Percentiles rank a stretch among this genome's conserved stretches.
phyloP scores from a whole-genome alignment of 2,113 vertebrate species.

The Oncorhynchus tshawytscha region DNA sequence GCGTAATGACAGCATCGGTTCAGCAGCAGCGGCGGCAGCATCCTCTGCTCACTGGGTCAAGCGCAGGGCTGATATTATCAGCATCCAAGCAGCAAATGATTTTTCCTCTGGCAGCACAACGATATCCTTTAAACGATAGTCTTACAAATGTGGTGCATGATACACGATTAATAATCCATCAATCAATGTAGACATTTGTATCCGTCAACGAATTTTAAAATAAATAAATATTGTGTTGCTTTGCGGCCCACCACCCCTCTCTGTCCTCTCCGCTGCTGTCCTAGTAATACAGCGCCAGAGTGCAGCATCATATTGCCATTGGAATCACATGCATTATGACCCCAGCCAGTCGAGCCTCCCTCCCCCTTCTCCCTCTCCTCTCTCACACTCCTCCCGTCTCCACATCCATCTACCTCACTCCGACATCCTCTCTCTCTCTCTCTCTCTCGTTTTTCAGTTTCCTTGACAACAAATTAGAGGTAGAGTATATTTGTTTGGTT shows the following conservation, averaged over 20 bases:
- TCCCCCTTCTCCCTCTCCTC: constrained; percentile 5
- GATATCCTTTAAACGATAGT: not conserved
- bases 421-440: not conserved
- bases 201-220: not conserved
- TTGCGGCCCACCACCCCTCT: no score
- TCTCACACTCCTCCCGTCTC: constrained; percentile 9
- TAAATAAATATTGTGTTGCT: constrained; percentile 4
- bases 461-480: constrained; percentile 69
- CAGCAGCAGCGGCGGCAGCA: constrained; percentile 18
- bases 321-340: constrained; percentile 11
- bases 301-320: not conserved
- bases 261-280: not conserved
- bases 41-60: constrained; percentile 33
- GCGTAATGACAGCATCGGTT: not conserved
- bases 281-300: not conserved
- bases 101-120: not conserved
- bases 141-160: not conserved
- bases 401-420: no score
- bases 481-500: constrained; percentile 14
- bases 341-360: constrained; percentile 4
- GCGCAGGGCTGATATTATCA: constrained; percentile 10
- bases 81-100: not conserved
- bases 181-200: constrained; percentile 19
- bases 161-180: not conserved
- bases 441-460: constrained; percentile 48